These are phyloP conservation scores for Lasioglossum lativentre DNA, from an alignment of 2,888 invertebrate species.

Conservation along the genomic window DNA sequence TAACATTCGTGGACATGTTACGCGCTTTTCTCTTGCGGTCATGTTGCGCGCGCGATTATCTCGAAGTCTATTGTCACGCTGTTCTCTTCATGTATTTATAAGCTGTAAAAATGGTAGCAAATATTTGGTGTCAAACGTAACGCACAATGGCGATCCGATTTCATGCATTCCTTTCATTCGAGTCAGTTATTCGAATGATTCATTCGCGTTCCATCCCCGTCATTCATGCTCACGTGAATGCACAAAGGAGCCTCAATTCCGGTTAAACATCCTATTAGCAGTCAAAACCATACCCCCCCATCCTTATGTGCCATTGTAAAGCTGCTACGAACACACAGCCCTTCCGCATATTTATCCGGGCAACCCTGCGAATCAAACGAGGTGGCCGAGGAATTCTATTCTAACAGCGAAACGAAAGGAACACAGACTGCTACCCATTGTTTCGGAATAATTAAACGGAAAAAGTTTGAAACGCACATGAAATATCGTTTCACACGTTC, in stretches of 20 bases:
- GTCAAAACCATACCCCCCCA: neutral
- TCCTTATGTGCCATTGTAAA: neutral
- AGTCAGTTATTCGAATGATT: constrained; percentile 3
- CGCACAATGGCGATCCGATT: neutral
- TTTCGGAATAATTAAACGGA: neutral
- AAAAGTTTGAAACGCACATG: neutral
- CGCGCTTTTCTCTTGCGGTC: too few species aligned
- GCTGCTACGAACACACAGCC: neutral
- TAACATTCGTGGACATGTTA: neutral
- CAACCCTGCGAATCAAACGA: neutral
- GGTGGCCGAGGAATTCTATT: neutral
- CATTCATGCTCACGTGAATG: neutral
- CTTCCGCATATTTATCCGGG: neutral
- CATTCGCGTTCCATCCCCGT: neutral
- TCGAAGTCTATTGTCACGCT: neutral
- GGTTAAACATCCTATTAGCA: constrained; percentile 7
- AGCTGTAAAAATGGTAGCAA: neutral
- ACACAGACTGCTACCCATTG: neutral
- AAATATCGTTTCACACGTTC: neutral
- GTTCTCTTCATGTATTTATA: neutral
- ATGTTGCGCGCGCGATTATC: too few species aligned
- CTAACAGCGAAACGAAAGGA: neutral
- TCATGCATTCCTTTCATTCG: neutral
- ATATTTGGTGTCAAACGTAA: neutral
- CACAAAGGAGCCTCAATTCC: neutral